Evolutionary conservation across 2,797 vertebrate species (phyloP), one percentile per base, ranked within the genome.

Genomic region (Argentina silus): DNA sequence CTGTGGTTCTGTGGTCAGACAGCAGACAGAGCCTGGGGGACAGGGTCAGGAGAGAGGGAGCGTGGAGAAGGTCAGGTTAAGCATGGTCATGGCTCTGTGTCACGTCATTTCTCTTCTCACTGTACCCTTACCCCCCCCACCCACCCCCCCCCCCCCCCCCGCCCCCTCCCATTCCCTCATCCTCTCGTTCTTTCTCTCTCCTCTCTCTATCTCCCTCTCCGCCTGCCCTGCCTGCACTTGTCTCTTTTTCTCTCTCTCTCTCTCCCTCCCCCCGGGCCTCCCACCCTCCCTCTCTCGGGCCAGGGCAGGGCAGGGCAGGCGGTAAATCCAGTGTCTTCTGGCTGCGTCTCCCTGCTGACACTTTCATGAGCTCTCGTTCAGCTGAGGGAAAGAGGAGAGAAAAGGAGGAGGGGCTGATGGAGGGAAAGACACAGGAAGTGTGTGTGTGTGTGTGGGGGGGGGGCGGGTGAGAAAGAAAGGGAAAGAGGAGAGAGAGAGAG

Each of bases 251-350:
- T 36, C 27, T 4, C 27, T 36, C 27, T 12, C 48, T 14, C 19
- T 27, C 65, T n/a, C 23, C 50, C 7, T 11, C 44, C 11, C 21
- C 19, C n/a, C n/a, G 75, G 61, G 70, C 19, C 48, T 14, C 19
- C 50, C 65, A 8, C 23, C 50, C 7, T 11, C 44, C 11, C 21
- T 19, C n/a, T 43, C 55, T 69, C 70, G 60, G 10, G 42, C 67
- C 7, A 1, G 3, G 36, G 67, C 59, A 71, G 3, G 36, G 67
- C 59, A 71, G 81, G 73, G 69, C 66, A 68, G 61, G 78, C 81
- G 70, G 67, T 86, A 85, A 87, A 85, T 85, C 70, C 77, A 60
- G 72, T 53, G 62, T 73, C 73, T 83, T 80, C 81, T 78, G 71
- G 80, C 74, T 62, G 51, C 79, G 48, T 81, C 57, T 80, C 59